Conservation (phyloP, 2,797 vertebrate genomes). For the Amphiprion clarkii region DNA sequence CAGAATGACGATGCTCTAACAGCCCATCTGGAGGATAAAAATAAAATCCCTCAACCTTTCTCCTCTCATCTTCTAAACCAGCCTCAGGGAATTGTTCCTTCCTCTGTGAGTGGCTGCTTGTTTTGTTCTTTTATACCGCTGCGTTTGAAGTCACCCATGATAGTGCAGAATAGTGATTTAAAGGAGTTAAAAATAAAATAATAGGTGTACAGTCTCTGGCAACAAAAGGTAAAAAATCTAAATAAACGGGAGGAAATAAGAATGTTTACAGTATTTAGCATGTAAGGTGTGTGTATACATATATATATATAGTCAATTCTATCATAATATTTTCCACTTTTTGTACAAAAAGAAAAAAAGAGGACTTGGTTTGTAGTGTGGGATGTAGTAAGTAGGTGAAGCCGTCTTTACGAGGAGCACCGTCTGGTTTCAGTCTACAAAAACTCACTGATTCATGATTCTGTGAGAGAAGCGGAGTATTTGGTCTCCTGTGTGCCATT, state of each 20-base stretch:
- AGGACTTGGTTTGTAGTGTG: constrained; percentile 65
- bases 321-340: constrained; percentile 76
- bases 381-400: constrained; percentile 25
- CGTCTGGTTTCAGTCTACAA: constrained; percentile 46
- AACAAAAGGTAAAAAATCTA: constrained; percentile 35
- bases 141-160: constrained; percentile 27
- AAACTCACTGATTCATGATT: constrained; percentile 48
- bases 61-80: constrained; percentile 26
- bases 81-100: constrained; percentile 15
- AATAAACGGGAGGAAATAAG: constrained; percentile 10
- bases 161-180: constrained; percentile 33
- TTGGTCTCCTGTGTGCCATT: constrained; percentile 36
- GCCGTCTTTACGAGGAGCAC: constrained; percentile 17
- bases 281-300: constrained; percentile 60
- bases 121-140: constrained; percentile 37
- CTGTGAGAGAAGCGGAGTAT: constrained; percentile 39
- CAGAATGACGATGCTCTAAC: not conserved
- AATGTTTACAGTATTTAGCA: constrained; percentile 65
- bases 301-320: constrained; percentile 64
- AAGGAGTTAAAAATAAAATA: constrained; percentile 40
- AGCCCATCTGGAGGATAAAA: constrained; percentile 25
- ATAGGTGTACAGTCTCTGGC: constrained; percentile 24
- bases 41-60: constrained; percentile 6
- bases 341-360: constrained; percentile 66
- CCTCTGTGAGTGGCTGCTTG: constrained; percentile 6